Evolutionary conservation across 2,113 vertebrate species (phyloP).

Genomic region (Pteropus alecto): DNA sequence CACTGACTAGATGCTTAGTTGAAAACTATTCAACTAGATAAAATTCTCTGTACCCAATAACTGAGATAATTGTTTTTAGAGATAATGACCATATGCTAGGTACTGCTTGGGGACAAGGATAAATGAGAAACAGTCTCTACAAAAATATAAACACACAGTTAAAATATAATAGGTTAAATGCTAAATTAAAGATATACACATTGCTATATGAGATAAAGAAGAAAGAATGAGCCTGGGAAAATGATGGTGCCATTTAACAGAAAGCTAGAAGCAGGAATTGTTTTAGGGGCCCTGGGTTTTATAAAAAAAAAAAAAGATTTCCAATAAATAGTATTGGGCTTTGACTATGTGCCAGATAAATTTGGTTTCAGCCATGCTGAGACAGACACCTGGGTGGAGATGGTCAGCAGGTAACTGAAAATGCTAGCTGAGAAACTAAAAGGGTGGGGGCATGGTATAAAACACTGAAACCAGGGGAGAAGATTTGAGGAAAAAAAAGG

Average conservation of each 20-base stretch:
- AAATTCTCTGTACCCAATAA: constrained; percentile 43
- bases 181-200: constrained; percentile 25
- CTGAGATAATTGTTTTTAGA: constrained; percentile 31
- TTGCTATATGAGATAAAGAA: background rate
- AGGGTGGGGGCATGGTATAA: background rate
- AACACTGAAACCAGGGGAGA: background rate
- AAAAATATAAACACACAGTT: constrained; percentile 40
- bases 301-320: background rate
- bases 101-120: constrained; percentile 35
- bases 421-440: constrained; percentile 9
- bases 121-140: constrained; percentile 30
- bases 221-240: constrained; percentile 32
- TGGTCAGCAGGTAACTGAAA: background rate
- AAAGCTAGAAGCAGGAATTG: background rate
- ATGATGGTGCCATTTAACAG: background rate
- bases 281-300: background rate
- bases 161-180: constrained; percentile 42
- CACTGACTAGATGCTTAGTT: background rate
- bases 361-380: background rate
- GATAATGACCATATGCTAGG: constrained; percentile 13
- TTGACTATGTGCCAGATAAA: background rate
- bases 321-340: background rate
- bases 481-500: background rate
- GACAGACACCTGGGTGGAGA: background rate
- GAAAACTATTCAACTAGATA: constrained; percentile 39